Base-by-base conservation (phyloP, 2,888 invertebrate species). In the Dendrolimus houi region DNA sequence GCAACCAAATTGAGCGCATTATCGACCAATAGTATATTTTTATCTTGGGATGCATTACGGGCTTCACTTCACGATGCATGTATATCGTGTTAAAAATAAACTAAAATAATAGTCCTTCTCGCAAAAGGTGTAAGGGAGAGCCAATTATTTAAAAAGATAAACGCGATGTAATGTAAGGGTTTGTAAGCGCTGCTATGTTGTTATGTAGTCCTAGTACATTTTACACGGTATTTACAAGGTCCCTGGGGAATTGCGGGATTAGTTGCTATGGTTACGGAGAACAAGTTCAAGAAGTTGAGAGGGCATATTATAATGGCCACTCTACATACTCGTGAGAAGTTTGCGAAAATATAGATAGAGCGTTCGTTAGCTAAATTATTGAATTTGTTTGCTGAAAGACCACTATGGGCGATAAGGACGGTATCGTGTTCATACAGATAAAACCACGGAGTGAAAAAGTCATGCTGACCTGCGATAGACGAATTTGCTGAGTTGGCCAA, bases 141-240 rank as follows among this genome's bases (percentile, higher is more conserved):
- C 47, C 47, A 47, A 47, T 47, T 47, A 47, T 47, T 10, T 47
- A 8, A 12, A 9, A 47, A 9, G 9, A 47, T 14, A 14, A 53
- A 53, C 53, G 17, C 9, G 55, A 55, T 52, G 55, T 55, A 55
- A 55, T 3, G 40, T 42, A 10, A 55, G 52, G 29, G 47, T 47
- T 47, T 47, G 47, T 47, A 47, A 47, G 47, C 47, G 10, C n/a
- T 52, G n/a, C 52, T 52, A 9, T 29, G 9, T n/a, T 29, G 52
- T 72, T 72, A 77, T 87, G 80, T 59, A 62, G 57, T 60, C 87
- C 80, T 87, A 68, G 86, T 87, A 84, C 71, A 67, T 72, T 73
- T 83, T 84, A 85, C 83, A 85, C 80, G 74, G 74, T 74, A 75
- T 80, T 86, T 87, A 86, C 86, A 85, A 80, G 83, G 72, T 84